These are phyloP conservation scores for Hephaestus fuliginosus DNA, from an alignment of 2,797 vertebrate genomes.

Conservation along the genomic window DNA sequence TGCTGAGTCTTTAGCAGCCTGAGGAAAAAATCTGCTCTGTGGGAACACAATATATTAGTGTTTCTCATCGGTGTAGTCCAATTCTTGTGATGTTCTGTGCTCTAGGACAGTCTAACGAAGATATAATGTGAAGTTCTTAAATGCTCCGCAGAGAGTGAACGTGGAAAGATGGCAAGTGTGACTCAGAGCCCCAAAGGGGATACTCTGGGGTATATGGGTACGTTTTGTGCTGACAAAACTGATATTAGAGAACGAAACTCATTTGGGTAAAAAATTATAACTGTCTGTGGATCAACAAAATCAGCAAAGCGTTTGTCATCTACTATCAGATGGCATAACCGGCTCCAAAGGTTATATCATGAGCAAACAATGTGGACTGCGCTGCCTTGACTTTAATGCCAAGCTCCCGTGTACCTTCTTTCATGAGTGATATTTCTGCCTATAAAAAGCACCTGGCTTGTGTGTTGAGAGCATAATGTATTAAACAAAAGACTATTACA, in stretches of 20 bases:
- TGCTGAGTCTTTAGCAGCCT: slow-evolving; percentile 17
- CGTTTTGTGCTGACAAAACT: slow-evolving; percentile 53
- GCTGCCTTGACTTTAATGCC: slow-evolving; percentile 11
- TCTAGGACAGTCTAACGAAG: slow-evolving; percentile 34
- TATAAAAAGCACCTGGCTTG: slow-evolving; percentile 14
- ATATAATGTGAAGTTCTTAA: slow-evolving; percentile 49
- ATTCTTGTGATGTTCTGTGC: slow-evolving; percentile 20
- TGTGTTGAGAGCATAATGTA: not conserved
- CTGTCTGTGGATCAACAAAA: slow-evolving; percentile 32
- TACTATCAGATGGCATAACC: slow-evolving; percentile 9
- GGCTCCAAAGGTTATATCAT: slow-evolving; percentile 33
- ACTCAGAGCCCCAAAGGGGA: slow-evolving; percentile 41
- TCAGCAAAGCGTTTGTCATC: slow-evolving; percentile 33
- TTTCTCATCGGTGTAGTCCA: slow-evolving; percentile 16
- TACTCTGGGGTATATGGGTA: slow-evolving; percentile 37
- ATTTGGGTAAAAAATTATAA: slow-evolving; percentile 45
- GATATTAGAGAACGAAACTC: slow-evolving; percentile 45
- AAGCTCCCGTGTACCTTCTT: not conserved
- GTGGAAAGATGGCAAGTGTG: slow-evolving; percentile 43
- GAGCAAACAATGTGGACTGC: slow-evolving; percentile 17
- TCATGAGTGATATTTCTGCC: slow-evolving; percentile 19
- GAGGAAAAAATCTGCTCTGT: not conserved
- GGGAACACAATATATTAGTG: slow-evolving; percentile 17
- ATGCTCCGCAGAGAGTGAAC: slow-evolving; percentile 38
- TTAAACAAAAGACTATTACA: not conserved